phyloP scores from a whole-genome alignment of 2,797 vertebrate genomes.

The Eulemur mongoz region DNA sequence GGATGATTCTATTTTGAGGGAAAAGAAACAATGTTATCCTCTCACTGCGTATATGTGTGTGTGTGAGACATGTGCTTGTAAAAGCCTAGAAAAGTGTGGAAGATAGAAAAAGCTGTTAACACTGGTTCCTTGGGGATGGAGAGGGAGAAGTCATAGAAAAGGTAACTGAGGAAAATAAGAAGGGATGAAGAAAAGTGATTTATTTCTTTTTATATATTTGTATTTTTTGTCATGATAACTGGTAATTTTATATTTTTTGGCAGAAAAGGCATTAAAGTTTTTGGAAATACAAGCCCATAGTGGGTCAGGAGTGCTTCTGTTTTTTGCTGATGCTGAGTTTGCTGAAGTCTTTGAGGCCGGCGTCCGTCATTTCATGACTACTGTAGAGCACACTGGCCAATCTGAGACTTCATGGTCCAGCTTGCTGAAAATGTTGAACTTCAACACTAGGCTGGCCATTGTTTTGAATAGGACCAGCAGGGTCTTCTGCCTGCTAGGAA shows the following conservation, averaged over 20 bases:
- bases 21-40: background rate
- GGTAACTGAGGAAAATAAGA: background rate
- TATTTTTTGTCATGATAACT: background rate
- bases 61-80: background rate
- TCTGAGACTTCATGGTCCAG: background rate
- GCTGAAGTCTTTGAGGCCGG: background rate
- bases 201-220: background rate
- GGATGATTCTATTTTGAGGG: background rate
- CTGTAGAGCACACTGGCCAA: background rate
- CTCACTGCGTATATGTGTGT: background rate
- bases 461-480: background rate
- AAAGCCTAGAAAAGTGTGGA: background rate
- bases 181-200: background rate
- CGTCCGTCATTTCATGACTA: background rate
- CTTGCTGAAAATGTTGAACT: background rate
- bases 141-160: background rate
- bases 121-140: background rate
- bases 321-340: background rate
- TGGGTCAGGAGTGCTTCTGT: background rate
- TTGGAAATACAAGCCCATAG: background rate
- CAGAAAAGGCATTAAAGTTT: background rate
- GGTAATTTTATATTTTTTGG: background rate
- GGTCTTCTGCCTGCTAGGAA: background rate
- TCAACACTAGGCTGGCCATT: background rate
- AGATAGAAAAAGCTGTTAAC: background rate